These are phyloP conservation scores for Tolmerus cingulatus DNA, from an alignment of 2,888 invertebrate species.

Conservation along the genomic window DNA sequence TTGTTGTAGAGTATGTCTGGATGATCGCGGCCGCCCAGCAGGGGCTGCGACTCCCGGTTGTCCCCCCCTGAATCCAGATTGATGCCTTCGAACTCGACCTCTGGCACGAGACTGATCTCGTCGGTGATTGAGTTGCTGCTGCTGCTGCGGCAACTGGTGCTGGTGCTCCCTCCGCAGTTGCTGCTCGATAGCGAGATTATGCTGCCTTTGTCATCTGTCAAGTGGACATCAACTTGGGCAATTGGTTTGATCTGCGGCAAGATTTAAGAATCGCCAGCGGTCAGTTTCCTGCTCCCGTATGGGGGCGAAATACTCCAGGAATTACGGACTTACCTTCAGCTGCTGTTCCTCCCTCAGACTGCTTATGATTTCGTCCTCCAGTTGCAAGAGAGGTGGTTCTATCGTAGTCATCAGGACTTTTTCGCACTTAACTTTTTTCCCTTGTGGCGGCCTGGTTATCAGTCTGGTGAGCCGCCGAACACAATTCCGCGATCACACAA, in stretches of 20 bases:
- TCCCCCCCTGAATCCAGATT: conserved; percentile 84
- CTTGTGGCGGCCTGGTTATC: conserved; percentile 3
- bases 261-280: neutral
- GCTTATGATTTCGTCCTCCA: conserved; percentile 65
- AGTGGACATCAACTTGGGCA: conserved; percentile 22
- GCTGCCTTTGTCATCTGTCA: conserved; percentile 67
- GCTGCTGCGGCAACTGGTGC: conserved; percentile 50
- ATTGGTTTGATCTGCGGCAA: neutral
- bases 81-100: conserved; percentile 80
- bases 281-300: neutral
- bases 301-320: neutral
- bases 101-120: conserved; percentile 81
- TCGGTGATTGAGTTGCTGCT: conserved; percentile 62
- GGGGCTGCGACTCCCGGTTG: conserved; percentile 93
- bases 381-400: conserved; percentile 72
- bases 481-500: neutral
- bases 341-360: conserved; percentile 39
- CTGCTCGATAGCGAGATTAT: conserved; percentile 69
- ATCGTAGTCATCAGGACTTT: conserved; percentile 68
- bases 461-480: conserved; percentile 15
- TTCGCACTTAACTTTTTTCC: conserved; percentile 18
- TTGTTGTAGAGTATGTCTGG: conserved; percentile 81
- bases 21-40: conserved; percentile 81
- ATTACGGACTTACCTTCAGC: neutral
- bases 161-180: conserved; percentile 52